Percentiles rank a stretch among this genome's conserved stretches.
phyloP scores from a whole-genome alignment of 2,888 invertebrate genomes.

The Dermolepida albohirtum region DNA sequence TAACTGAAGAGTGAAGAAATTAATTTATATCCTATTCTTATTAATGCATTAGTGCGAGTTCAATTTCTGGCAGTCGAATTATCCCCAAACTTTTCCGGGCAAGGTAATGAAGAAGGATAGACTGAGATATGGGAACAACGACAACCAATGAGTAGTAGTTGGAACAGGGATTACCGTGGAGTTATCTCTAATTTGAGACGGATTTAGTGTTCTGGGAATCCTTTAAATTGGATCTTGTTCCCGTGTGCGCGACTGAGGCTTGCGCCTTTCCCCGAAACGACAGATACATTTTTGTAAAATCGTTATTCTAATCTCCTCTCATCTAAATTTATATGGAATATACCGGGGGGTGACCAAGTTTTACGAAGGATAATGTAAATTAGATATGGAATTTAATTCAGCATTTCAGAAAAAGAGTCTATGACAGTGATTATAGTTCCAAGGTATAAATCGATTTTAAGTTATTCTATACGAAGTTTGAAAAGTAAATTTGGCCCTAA shows the following conservation, averaged over 20 bases:
- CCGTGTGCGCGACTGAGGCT: constrained; percentile 47
- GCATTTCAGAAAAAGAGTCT: constrained; percentile 1
- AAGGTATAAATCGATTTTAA: neutral
- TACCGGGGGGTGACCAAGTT: constrained; percentile 28
- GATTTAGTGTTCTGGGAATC: constrained; percentile 70
- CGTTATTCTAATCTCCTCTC: constrained; percentile 47
- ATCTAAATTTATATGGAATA: constrained; percentile 45
- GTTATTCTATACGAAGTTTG: neutral
- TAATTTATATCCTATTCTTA: constrained; percentile 26
- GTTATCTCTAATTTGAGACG: constrained; percentile 71
- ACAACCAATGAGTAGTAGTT: constrained; percentile 63
- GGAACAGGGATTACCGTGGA: constrained; percentile 64
- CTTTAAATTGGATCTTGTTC: constrained; percentile 68
- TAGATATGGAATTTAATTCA: constrained; percentile 33
- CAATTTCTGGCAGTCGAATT: constrained; percentile 33
- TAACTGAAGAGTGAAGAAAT: constrained; percentile 3
- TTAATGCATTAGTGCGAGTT: constrained; percentile 31
- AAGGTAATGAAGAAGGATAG: constrained; percentile 59
- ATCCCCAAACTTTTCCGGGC: constrained; percentile 9
- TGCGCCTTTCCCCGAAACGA: constrained; percentile 47
- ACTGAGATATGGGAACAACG: constrained; percentile 59
- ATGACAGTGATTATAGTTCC: neutral
- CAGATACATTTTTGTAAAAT: constrained; percentile 57
- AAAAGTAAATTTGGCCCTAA: too few relatives aligned
- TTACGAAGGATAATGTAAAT: constrained; percentile 31